Conservation (phyloP, 2,113 vertebrate genomes). For the Cricetomys ansorgei region DNA sequence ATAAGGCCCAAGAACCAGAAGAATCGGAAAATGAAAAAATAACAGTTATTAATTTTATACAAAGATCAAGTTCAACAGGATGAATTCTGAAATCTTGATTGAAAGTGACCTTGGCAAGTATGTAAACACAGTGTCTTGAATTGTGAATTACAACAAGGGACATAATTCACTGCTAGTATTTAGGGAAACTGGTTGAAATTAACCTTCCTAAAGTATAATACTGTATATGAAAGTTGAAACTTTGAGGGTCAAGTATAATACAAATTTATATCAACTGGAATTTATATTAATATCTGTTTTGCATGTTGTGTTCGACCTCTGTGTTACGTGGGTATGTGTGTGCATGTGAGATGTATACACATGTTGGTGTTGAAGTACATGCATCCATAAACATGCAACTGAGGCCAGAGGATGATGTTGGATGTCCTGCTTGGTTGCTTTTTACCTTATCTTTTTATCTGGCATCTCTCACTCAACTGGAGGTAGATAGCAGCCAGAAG, state of each 20-base stretch:
- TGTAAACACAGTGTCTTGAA: neutral
- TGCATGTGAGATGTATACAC: neutral
- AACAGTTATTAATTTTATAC: neutral
- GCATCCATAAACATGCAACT: neutral
- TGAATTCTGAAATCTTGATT: neutral
- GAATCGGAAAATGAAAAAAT: neutral
- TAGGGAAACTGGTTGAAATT: neutral
- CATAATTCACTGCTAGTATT: slow-evolving; percentile 49
- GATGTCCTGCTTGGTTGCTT: neutral
- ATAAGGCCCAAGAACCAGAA: neutral
- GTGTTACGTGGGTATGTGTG: neutral
- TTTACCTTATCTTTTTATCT: neutral
- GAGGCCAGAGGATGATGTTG: neutral
- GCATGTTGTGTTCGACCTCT: neutral
- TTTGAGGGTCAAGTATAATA: neutral
- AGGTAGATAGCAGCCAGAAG: neutral
- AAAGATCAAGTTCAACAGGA: neutral
- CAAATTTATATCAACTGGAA: slow-evolving; percentile 9
- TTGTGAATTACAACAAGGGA: neutral
- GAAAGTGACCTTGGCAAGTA: neutral
- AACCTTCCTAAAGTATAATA: neutral
- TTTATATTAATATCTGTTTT: neutral
- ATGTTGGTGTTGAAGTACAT: neutral
- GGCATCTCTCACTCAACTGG: neutral
- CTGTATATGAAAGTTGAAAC: neutral